Base-by-base conservation (phyloP, 2,797 vertebrate genomes). In the Lycodopsis pacificus region DNA sequence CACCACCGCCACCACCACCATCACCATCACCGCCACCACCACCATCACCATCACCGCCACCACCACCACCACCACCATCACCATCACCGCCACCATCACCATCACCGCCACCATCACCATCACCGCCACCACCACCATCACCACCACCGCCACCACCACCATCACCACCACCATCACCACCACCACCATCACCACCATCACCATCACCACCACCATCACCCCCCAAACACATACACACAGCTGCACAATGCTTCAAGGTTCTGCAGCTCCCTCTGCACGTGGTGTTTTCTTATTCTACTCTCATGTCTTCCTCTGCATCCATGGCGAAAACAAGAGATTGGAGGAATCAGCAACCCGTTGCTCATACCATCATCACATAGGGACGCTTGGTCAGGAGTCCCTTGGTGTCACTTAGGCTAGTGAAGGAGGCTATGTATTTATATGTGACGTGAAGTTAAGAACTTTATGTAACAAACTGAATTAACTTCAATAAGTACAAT, bases 231-330 rank as follows among this genome's bases (percentile, higher is more conserved):
- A 71, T 27, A 58, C 67, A 46, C 25, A 71, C 62, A 66, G 2
- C 7, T 32, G 15, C 25, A 57, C 64, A 46, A 30, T 48, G 57
- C 61, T 32, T 54, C 71, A 81, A 72, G 83, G 83, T 75, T 57
- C 30, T 30, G 15, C 79, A 13, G 30, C 42, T 64, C 65, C 19
- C 48, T 40, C 25, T 69, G 22, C 49, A 7, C 25, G 44, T 48
- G 36, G 9, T 56, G 57, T 53, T 73, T 62, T 61, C 36, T 65
- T 25, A 51, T 53, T 72, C 42, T 63, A 2, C 65, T 67, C 49
- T 67, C 58, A 44, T 63, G 62, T 61, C 32, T 54, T 34, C 67
- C 51, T 34, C 40, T 73, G 32, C 38, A 56, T 46, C 51, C 5
- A 6, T 5, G 25, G 19, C 48, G 57, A 65, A 67, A 69, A 69